Percentiles rank a stretch among this genome's conserved stretches.
Conservation (phyloP, 2,797 vertebrate genomes). For the Phataginus tetradactyla region DNA sequence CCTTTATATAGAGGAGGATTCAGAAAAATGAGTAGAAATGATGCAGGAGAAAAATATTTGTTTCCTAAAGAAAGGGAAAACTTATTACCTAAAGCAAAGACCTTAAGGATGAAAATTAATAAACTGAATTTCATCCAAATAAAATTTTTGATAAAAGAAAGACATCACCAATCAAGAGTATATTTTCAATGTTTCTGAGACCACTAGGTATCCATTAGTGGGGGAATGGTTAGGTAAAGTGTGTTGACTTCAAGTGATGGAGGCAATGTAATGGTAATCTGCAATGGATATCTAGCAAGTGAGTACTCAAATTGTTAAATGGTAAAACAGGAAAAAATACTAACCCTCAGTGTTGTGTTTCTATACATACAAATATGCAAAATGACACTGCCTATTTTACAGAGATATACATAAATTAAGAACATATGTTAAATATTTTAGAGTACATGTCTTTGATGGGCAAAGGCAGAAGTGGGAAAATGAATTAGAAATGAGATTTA, state of each 20-base stretch:
- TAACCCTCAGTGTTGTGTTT: not conserved
- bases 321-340: not conserved
- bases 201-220: not conserved
- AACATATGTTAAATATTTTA: not conserved
- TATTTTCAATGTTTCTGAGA: not conserved
- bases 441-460: not conserved
- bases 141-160: slow-evolving; percentile 8
- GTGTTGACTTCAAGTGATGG: not conserved
- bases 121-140: not conserved
- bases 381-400: not conserved
- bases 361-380: not conserved
- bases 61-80: not conserved
- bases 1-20: not conserved
- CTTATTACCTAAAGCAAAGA: not conserved
- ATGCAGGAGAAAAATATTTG: not conserved
- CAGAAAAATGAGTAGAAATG: not conserved
- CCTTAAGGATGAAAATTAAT: not conserved
- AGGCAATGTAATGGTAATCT: not conserved
- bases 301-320: not conserved
- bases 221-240: not conserved
- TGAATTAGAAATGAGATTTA: not conserved
- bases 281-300: not conserved
- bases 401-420: not conserved
- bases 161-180: not conserved
- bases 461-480: not conserved